Base-by-base conservation (phyloP, 2,797 vertebrate genomes). In the Enteromius viviparus region DNA sequence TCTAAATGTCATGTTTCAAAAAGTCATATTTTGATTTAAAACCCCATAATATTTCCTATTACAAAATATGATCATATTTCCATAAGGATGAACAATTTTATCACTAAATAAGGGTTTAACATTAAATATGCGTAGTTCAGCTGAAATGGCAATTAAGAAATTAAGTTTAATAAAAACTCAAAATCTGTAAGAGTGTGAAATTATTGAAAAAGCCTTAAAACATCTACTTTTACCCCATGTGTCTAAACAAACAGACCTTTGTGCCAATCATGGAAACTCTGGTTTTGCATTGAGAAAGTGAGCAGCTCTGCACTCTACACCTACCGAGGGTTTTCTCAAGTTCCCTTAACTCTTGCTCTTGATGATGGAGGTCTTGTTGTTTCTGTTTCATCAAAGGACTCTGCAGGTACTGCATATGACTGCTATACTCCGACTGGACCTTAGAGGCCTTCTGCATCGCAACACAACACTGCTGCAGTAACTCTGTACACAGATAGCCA, bases 301-400 rank as follows among this genome's bases (percentile, higher is more conserved):
- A n/a, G 37, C 17, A 74, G 9, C 83, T n/a, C 60, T 26, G 32
- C n/a, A 72, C n/a, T 3, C 0, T 3, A n/a, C 14, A 85, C 91
- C 23, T 91, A 97, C 98, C 93, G 15, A 97, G 91, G 60, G 93
- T 91, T 81, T 88, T 90, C 64, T 97, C 94, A 34, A 97, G 93
- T 34, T 93, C 87, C 78, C 89, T 85, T 83, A 98, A 91, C 85
- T 89, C 90, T 42, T 84, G 90, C 75, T 91, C 90, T 17, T 94
- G 95, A 60, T 93, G 89, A 0, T 91, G 84, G 81, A 96, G 91
- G 71, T 95, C 93, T 55, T 89, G 66, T 72, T 92, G 82, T 49
- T 92, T 95, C 86, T 87, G 88, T 51, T 83, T 60, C 91, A 93
- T 93, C 49, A 94, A 89, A 42, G 95, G 92, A 49, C 94, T 94